These are phyloP conservation scores for Trimorus sp. DNA, from an alignment of 2,888 invertebrate genomes.

Conservation along the genomic window DNA sequence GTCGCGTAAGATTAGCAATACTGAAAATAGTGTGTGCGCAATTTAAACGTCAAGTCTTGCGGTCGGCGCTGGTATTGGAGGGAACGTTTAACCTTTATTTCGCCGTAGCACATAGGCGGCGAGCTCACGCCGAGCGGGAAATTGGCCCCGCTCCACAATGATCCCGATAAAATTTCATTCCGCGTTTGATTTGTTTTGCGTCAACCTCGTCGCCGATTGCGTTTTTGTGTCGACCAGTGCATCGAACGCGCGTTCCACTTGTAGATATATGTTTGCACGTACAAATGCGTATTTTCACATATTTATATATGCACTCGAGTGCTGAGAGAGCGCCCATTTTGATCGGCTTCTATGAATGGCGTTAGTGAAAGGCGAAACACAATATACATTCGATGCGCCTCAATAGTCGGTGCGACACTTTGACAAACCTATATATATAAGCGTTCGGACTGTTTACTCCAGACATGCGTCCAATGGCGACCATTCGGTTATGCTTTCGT, in stretches of 20 bases:
- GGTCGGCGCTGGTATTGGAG: conserved; percentile 50
- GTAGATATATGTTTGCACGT: conserved; percentile 25
- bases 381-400: too few relatives aligned
- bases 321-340: too few relatives aligned
- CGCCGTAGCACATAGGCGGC: conserved; percentile 51
- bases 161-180: conserved; percentile 45
- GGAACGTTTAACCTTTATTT: conserved; percentile 63
- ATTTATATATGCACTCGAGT: too few relatives aligned
- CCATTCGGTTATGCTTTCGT: too few relatives aligned
- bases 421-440: too few relatives aligned
- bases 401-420: too few relatives aligned
- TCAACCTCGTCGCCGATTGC: conserved; percentile 26
- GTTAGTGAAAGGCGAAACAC: too few relatives aligned
- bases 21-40: conserved; percentile 51
- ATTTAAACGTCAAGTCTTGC: conserved; percentile 42
- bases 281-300: too few relatives aligned
- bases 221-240: conserved; percentile 15
- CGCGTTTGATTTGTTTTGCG: conserved; percentile 52
- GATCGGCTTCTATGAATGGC: too few relatives aligned
- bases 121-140: conserved; percentile 44
- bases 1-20: conserved; percentile 37
- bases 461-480: too few relatives aligned
- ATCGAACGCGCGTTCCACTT: conserved; percentile 12
- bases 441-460: too few relatives aligned
- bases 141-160: conserved; percentile 47